Evolutionary conservation across 2,797 vertebrate genomes (phyloP).

Genomic region (Molothrus aeneus): DNA sequence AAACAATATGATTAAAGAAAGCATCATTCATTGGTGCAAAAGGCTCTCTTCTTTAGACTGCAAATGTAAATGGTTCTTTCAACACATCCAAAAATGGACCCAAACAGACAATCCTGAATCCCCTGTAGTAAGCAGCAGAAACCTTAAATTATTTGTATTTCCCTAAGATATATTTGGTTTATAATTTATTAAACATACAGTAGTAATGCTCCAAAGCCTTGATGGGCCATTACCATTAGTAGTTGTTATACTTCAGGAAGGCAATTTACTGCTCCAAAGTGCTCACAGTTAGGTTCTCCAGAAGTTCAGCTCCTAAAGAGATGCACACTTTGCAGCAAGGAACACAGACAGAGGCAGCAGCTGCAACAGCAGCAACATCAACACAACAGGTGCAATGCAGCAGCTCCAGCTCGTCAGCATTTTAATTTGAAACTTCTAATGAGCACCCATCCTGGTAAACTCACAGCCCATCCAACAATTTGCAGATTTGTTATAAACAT

Average conservation of each 20-base stretch:
- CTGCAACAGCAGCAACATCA: not conserved
- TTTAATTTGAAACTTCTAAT: not conserved
- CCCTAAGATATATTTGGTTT: not conserved
- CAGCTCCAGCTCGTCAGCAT: constrained; percentile 12
- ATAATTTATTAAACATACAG: not conserved
- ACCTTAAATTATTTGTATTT: not conserved
- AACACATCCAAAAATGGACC: not conserved
- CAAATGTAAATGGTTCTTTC: not conserved
- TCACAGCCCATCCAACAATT: not conserved
- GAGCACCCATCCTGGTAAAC: not conserved
- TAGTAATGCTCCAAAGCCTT: not conserved
- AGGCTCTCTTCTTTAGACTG: not conserved
- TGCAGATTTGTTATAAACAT: not conserved
- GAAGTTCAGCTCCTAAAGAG: not conserved
- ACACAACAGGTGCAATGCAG: constrained; percentile 19
- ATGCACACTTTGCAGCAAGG: not conserved
- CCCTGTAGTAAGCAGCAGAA: not conserved
- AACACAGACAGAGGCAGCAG: not conserved
- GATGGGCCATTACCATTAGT: not conserved
- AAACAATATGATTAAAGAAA: not conserved
- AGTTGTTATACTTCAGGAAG: not conserved
- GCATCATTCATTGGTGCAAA: not conserved
- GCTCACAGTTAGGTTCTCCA: not conserved
- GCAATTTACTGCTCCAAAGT: not conserved
- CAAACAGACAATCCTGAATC: not conserved